These are phyloP conservation scores for Aphelinus atriplicis DNA, from an alignment of 1,140 invertebrate species.

Conservation along the genomic window DNA sequence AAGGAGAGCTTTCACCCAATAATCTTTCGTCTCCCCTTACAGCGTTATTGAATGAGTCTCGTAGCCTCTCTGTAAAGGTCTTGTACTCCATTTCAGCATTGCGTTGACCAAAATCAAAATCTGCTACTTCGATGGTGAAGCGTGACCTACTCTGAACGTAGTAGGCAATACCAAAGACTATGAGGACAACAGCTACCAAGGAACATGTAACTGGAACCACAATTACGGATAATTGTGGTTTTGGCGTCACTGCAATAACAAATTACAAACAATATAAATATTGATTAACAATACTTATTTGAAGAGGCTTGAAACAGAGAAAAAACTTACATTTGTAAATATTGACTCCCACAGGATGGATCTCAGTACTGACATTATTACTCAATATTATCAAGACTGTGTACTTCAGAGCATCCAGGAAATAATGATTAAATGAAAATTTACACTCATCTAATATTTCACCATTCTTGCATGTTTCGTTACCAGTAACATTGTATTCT, in stretches of 20 bases:
- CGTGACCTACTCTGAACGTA: conserved; percentile 82
- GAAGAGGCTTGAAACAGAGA: too few relatives aligned
- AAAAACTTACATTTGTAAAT: conserved; percentile 78
- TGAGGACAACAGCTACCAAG: conserved; percentile 79
- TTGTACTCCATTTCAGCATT: conserved; percentile 84
- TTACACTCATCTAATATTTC: conserved; percentile 65
- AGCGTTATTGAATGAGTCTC: conserved; percentile 79
- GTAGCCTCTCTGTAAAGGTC: conserved; percentile 81
- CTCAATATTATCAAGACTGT: conserved; percentile 79
- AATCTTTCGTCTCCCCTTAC: conserved; percentile 54
- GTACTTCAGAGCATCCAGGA: conserved; percentile 72
- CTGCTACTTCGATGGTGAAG: conserved; percentile 84
- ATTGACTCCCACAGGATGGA: conserved; percentile 78
- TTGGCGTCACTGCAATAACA: conserved; percentile 71
- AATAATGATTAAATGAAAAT: conserved; percentile 74
- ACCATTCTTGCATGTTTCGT: conserved; percentile 73
- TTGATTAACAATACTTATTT: neutral
- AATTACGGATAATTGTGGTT: conserved; percentile 84
- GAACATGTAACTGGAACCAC: conserved; percentile 84
- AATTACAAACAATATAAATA: conserved; percentile 23
- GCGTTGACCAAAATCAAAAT: conserved; percentile 85
- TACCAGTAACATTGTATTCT: conserved; percentile 80
- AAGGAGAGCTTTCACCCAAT: conserved; percentile 51
- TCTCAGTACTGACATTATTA: conserved; percentile 76
- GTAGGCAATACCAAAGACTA: conserved; percentile 86